phyloP scores from a whole-genome alignment of 2,113 vertebrate genomes.

The Ceyx cyanopectus region DNA sequence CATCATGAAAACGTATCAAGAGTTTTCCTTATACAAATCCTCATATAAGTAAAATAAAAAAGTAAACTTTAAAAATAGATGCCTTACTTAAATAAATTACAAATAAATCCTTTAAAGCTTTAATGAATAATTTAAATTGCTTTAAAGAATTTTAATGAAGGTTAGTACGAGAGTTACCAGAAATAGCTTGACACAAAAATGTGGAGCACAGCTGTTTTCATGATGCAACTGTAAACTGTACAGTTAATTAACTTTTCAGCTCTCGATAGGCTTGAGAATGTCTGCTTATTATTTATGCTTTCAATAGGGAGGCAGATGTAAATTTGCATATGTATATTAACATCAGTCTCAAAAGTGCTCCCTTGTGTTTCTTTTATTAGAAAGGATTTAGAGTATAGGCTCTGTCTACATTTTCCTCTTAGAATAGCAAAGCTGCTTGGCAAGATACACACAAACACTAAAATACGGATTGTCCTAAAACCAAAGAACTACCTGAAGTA shows the following conservation, averaged over 20 bases:
- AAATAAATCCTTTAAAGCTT: not conserved
- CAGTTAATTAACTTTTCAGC: not conserved
- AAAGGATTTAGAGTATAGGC: not conserved
- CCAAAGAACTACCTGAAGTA: not conserved
- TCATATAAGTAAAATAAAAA: not conserved
- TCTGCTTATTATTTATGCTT: not conserved
- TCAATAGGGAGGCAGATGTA: not conserved
- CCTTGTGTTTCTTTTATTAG: rapidly evolving
- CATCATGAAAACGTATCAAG: not conserved
- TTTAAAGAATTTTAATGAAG: not conserved
- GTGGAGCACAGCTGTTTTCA: not conserved
- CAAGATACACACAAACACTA: not conserved
- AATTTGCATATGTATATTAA: not conserved
- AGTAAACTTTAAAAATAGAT: not conserved
- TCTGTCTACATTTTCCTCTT: not conserved
- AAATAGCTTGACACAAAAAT: not conserved
- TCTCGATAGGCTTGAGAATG: not conserved
- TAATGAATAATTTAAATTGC: not conserved
- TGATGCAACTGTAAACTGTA: not conserved
- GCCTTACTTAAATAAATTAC: not conserved
- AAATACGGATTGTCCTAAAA: not conserved
- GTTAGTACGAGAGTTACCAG: not conserved
- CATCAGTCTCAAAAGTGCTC: not conserved
- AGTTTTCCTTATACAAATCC: not conserved
- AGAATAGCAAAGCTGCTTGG: not conserved